Base-by-base conservation (phyloP, 2,797 vertebrate genomes). In the Micromesistius poutassou region DNA sequence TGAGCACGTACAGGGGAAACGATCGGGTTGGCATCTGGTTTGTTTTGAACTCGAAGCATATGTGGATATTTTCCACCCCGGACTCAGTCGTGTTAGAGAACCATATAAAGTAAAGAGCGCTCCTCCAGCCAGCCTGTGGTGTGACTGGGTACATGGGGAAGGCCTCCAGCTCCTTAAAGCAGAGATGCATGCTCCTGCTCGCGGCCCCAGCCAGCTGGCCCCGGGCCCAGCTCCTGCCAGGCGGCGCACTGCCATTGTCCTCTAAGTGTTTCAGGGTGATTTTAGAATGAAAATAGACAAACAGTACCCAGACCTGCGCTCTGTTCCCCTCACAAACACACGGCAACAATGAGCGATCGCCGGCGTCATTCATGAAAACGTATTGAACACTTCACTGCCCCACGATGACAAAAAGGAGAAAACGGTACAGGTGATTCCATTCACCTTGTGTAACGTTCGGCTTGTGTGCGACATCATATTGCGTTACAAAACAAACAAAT, bases 221-320 rank as follows among this genome's bases (percentile, higher is more conserved):
- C 35, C 31, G 76, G 81, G 91, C 89, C 91, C 90, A 85, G 87
- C 86, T 87, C 89, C 89, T 90, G 90, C 90, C 89, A 87, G 90
- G 87, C 89, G 90, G 90, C 90, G 89, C 89, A 85, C 87, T 83
- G 85, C 87, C 81, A 91, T 92, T 93, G 91, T 92, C 90, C 91
- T 92, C 88, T 87, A 87, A 85, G 87, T 88, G 88, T 91, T 91
- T 90, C 90, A 90, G 89, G 90, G 89, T 89, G 86, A 91, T 90
- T 88, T 86, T 86, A 87, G 88, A 89, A 89, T 90, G 82, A 85
- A 90, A 92, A 90, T 86, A 88, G 90, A 74, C 50, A 36, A 62
- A 85, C 87, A 8, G 55, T 9, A 62, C 55, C n/a, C 55, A 62
- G 6, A 82, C 85, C 30, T n/a, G 75, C 38, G 13, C 31, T 75